Base-by-base conservation (phyloP, 2,797 vertebrate species). In the Crenuchus spilurus region DNA sequence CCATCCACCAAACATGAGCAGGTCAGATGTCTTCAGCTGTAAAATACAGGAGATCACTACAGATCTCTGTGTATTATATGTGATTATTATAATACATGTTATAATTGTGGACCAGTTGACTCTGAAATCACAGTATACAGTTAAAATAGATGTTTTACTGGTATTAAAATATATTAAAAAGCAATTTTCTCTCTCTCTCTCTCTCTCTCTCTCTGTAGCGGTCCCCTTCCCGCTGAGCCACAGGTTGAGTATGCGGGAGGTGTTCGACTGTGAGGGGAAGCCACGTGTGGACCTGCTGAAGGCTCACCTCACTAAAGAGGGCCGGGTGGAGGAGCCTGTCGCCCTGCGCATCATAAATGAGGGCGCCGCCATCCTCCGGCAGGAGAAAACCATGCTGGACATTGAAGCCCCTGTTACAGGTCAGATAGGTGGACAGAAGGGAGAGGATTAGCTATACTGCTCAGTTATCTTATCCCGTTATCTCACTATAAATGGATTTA, bases 221-320 rank as follows among this genome's bases (percentile, higher is more conserved):
- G 93, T 94, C 82, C 93, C 93, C 77, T 94, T 94, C 85, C 93
- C 93, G 85, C 86, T 94, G 85, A 93, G 92, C 91, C 93, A 94
- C 86, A 89, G 91, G 85, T 91, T 94, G 61, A 92, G 87, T 83
- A 93, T 94, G 92, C 92, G 93, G 84, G 93, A 94, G 84, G 93
- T 94, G 86, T 94, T 94, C 68, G 93, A 94, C n/a, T 86, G 91
- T 0, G 93, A 94, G 63, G 93, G 93, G 37, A 91, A 91, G 82
- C 93, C 93, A 2, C 87, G 93, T 28, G 93, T 94, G 70, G 93
- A 94, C 85, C 82, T 94, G 80, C 90, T 94, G 55, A 94, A 94
- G 85, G 92, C 93, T 78, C 93, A 94, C 82, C 93, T 94, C 69
- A 94, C 92, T 67, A 94, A 94, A 85, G 93, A 94, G 85, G 93